Base-by-base conservation (phyloP, 2,888 invertebrate genomes). In the Cephus nigrinus region DNA sequence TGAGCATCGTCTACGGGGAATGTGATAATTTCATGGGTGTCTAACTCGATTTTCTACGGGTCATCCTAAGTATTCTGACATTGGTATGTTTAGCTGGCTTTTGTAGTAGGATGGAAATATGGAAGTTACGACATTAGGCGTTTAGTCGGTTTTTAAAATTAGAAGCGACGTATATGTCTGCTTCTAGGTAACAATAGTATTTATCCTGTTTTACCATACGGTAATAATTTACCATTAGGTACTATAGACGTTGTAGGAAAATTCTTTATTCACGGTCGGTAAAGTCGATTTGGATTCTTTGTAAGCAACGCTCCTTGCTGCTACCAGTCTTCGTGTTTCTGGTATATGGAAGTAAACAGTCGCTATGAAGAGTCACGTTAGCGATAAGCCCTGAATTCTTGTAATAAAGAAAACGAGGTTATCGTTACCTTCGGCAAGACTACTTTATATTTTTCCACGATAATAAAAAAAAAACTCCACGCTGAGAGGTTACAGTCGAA, bases 401-500 rank as follows among this genome's bases (percentile, higher is more conserved):
- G 32, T 12, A 71, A 33, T 33, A 33, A 33, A 71, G 71, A 71
- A 71, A 71, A 71, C 30, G 71, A 71, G 71, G 71, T n/a, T 71
- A 30, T 71, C 71, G 71, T 71, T 71, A 71, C 71, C 71, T 71
- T 30, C 71, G 30, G 31, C 23, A 71, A 31, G 71, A n/a, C 71
- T 31, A 30, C 12, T 71, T 71, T 30, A 71, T 71, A 30, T 71
- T 32, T 23, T 71, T 71, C 30, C 5, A 12, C 71, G 71, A 71
- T 71, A 55, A 55, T 55, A 55, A 55, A 55, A 55, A 55, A 55
- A 23, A 55, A 55, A 55, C 23, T 55, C 23, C 55, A 55, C 55
- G 9, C 55, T 23, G 9, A 55, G 23, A 55, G 55, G 55, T 23
- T 55, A 55, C 15, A 23, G 55, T 55, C 55, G 15, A 55, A 55